Evolutionary conservation across 2,113 vertebrate genomes (phyloP).

Genomic region (Hepsetus odoe): DNA sequence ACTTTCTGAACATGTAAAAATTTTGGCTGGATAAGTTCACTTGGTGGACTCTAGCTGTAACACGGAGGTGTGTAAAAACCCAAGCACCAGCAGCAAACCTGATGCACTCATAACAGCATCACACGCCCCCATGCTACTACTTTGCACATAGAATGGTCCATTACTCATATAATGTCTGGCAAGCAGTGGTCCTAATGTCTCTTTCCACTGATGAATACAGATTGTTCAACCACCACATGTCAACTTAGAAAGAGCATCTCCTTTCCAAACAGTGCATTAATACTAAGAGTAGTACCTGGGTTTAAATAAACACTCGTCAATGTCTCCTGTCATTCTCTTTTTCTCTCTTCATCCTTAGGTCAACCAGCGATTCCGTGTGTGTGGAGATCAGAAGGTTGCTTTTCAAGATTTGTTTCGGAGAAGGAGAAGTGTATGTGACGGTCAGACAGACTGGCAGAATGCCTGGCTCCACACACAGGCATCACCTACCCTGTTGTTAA

Average conservation of each 20-base stretch:
- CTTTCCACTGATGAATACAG: neutral
- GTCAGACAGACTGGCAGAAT: slow-evolving; percentile 78
- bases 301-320: neutral
- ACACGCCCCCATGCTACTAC: too few relatives aligned
- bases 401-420: slow-evolving; percentile 85
- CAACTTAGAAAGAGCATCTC: neutral
- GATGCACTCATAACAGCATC: too few relatives aligned
- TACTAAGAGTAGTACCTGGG: too few relatives aligned
- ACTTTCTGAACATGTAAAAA: too few relatives aligned
- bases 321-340: neutral
- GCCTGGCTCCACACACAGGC: slow-evolving; percentile 73
- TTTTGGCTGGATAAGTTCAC: too few relatives aligned
- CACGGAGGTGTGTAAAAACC: too few relatives aligned
- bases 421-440: slow-evolving; percentile 85
- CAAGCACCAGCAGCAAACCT: too few relatives aligned
- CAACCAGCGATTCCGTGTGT: slow-evolving; percentile 82
- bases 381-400: slow-evolving; percentile 80
- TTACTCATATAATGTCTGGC: neutral
- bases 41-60: too few relatives aligned
- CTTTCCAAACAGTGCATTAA: too few relatives aligned
- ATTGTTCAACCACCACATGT: neutral
- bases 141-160: too few relatives aligned
- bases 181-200: neutral
- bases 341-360: slow-evolving; percentile 70
- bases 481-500: slow-evolving; percentile 76